Conservation (phyloP, 2,113 vertebrate genomes). For the Falco punctatus region DNA sequence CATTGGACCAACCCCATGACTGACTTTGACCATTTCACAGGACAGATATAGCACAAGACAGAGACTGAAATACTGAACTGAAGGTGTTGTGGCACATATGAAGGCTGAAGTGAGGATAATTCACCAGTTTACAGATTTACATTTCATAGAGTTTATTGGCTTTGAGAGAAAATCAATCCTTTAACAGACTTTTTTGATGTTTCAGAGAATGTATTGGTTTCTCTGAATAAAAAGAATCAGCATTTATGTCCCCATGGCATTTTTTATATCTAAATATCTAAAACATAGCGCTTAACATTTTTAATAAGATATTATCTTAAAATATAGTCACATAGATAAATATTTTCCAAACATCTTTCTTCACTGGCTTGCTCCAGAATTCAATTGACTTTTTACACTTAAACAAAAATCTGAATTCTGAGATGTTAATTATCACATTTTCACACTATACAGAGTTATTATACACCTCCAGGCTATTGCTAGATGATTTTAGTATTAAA, state of each 20-base stretch:
- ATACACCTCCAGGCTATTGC: not conserved
- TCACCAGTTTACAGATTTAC: not conserved
- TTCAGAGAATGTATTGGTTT: not conserved
- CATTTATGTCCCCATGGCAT: not conserved
- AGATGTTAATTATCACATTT: not conserved
- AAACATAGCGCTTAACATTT: not conserved
- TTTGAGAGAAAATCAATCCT: not conserved
- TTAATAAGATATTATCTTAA: not conserved
- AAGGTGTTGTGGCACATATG: not conserved
- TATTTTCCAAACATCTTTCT: not conserved
- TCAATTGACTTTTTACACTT: not conserved
- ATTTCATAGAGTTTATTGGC: not conserved
- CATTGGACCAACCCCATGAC: not conserved
- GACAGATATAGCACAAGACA: not conserved
- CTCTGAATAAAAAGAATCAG: not conserved
- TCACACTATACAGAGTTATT: not conserved
- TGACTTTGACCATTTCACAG: not conserved
- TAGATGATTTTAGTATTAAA: not conserved
- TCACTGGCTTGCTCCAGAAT: not conserved
- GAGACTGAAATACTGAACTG: not conserved
- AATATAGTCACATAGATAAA: not conserved
- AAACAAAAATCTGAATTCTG: not conserved
- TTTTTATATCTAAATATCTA: not conserved
- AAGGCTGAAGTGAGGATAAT: not conserved
- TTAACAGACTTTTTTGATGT: not conserved